Evolutionary conservation across 2,888 invertebrate species (phyloP).

Genomic region (Scaptomyza reducta): DNA sequence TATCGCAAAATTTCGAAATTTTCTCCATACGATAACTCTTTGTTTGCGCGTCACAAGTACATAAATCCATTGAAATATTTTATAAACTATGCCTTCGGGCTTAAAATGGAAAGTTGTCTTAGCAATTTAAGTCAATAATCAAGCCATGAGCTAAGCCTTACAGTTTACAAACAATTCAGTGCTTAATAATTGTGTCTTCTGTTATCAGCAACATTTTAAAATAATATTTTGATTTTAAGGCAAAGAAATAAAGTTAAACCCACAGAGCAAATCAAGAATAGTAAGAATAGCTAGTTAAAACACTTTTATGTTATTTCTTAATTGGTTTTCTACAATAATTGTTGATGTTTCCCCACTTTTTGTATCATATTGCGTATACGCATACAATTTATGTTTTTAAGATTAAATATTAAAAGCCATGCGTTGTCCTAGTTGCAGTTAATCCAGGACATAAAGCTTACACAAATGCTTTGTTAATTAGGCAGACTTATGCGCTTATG

Average conservation of each 20-base stretch:
- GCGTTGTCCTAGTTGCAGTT: neutral
- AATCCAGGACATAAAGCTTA: neutral
- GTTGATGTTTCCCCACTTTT: too few relatives aligned
- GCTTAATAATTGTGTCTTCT: neutral
- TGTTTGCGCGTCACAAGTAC: slow-evolving; percentile 10
- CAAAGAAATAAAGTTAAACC: too few relatives aligned
- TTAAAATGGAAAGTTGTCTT: slow-evolving; percentile 6
- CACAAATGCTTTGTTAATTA: neutral
- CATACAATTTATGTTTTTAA: neutral
- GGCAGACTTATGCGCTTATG: neutral
- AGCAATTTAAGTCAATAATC: slow-evolving; percentile 9
- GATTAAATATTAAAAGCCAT: neutral
- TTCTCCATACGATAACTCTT: slow-evolving; percentile 19
- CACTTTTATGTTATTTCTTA: too few relatives aligned
- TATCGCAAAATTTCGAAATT: slow-evolving; percentile 32
- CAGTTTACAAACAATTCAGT: neutral
- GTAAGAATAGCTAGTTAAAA: too few relatives aligned
- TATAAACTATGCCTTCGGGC: slow-evolving; percentile 15
- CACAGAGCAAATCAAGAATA: too few relatives aligned
- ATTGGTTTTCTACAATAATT: too few relatives aligned
- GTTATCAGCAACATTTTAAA: neutral
- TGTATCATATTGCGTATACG: neutral
- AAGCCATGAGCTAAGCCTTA: slow-evolving; percentile 10
- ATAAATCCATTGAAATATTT: slow-evolving; percentile 15
- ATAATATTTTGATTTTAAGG: neutral